Evolutionary conservation across 2,888 invertebrate genomes (phyloP), one percentile per base, ranked within the genome.

Genomic region (Leucophenga montana): DNA sequence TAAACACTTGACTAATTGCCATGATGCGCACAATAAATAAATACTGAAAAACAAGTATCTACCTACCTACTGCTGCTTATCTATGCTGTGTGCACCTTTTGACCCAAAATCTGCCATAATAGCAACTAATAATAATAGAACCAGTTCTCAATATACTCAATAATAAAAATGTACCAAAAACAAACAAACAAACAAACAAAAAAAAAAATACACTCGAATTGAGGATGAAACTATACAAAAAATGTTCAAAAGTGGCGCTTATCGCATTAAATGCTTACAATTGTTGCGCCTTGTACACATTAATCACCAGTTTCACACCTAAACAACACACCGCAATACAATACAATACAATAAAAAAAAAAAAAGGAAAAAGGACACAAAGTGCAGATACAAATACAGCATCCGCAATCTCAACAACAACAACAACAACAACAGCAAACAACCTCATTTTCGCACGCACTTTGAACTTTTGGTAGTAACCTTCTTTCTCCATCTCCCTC

Each of bases 401-500:
- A 39, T 39, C 39, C 39, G 39, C 39, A 39, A 1, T 8, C 39
- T 8, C 5, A 65, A 69, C 39, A 8, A 8, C 39, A 39, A 5
- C 39, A 8, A 8, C 39, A 39, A 11, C 39, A 65, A 69, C 16
- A 48, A 16, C 78, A 80, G 75, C 75, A 79, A 74, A 76, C 75
- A 77, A 75, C 70, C 77, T 75, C 62, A 75, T 76, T 80, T 85
- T 85, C 85, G 79, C 85, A 85, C 85, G 85, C 84, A 85, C 85
- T 83, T 78, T 80, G 77, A 80, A 79, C 85, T 79, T 78, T 65
- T 73, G 13, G 48, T 69, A 65, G n/a, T n/a, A n/a, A n/a, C n/a
- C n/a, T n/a, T n/a, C n/a, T n/a, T n/a, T n/a, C 39, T 57, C 31
- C 57, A 31, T 9, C 11, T 53, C 27, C n/a, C 13, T 33, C 59